Base-by-base conservation (phyloP, 1,140 invertebrate species). In the Achroia grisella region DNA sequence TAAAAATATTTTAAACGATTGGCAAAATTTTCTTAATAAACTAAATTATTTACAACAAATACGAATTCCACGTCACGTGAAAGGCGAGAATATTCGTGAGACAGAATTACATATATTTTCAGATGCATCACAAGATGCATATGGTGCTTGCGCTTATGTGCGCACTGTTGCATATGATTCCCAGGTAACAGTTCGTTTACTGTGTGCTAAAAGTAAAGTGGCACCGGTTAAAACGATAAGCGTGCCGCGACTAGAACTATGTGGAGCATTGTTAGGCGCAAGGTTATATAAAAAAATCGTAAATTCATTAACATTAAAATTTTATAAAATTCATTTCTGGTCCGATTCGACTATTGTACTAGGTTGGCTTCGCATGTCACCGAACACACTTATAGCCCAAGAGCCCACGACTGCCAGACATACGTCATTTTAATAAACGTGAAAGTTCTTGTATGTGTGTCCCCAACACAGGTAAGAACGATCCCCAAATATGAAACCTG, bases 191-290 rank as follows among this genome's bases (percentile, higher is more conserved):
- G 29, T 33, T 1, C 12, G 15, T 3, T 47, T 58, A 15, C 40
- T n/a, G n/a, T n/a, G n/a, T n/a, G n/a, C n/a, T n/a, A n/a, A n/a
- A n/a, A n/a, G n/a, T n/a, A n/a, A n/a, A 71, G 11, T 55, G 46
- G 66, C 80, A 6, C 83, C 86, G 5, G 13, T 81, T 0, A 75
- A 83, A 62, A 44, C 48, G 8, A 39, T n/a, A 47, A 82, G 5
- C 60, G 83, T 45, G 68, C 83, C 8, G n/a, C 9, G 77, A 15
- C 36, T 86, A n/a, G 86, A 88, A 48, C 51, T 87, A 0, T 74
- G 57, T 13, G 85, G 65, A n/a, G n/a, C n/a, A n/a, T n/a, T n/a
- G n/a, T n/a, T n/a, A n/a, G n/a, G n/a, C n/a, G n/a, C n/a, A n/a
- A 1, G 78, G 33, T 37, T 67, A 11, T 46, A 51, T 11, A 28